Evolutionary conservation across 2,888 invertebrate genomes (phyloP), one percentile per base, ranked within the genome.

Genomic region (Azorinus chamasolen): DNA sequence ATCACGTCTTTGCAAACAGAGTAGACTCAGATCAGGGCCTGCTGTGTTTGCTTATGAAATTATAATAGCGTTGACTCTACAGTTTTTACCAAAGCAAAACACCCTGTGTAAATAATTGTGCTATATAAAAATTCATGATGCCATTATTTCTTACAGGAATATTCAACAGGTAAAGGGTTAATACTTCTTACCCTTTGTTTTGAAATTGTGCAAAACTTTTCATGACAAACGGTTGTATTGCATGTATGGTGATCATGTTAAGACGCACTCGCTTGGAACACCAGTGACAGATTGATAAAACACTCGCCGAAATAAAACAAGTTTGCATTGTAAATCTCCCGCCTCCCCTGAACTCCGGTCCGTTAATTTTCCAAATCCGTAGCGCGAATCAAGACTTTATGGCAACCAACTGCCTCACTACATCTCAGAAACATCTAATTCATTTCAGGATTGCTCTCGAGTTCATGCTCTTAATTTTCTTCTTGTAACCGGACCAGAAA

Each of bases 401-500:
- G 55, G 39, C 55, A 37, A 6, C 37, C 20, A 12, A 39, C 10
- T 32, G 16, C 6, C 39, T 14, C n/a, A 37, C 20, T 39, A 45
- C 10, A 37, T 55, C 55, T 16, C 20, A 16, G 41, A 55, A 37
- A 5, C 39, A 41, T 55, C 41, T 39, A 39, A 55, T 55, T 55
- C 41, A 39, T 55, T 55, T 20, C 32, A 32, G 5, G 32, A 32
- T 59, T 43, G 46, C 59, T 48, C 32, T 18, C 12, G 48, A 61
- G 37, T 54, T 59, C 51, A 37, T 37, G 54, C 54, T 61, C 50
- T 61, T 69, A 59, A 69, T 69, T 69, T 69, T 50, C 54, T 45
- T 43, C 63, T 63, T 55, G 70, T 62, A 62, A 66, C 62, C 32
- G 37, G 37, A 73, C 53, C 46, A 55, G 45, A 20, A 22, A 53